phyloP scores from a whole-genome alignment of 2,797 vertebrate species.

The Tympanoctomys barrerae region DNA sequence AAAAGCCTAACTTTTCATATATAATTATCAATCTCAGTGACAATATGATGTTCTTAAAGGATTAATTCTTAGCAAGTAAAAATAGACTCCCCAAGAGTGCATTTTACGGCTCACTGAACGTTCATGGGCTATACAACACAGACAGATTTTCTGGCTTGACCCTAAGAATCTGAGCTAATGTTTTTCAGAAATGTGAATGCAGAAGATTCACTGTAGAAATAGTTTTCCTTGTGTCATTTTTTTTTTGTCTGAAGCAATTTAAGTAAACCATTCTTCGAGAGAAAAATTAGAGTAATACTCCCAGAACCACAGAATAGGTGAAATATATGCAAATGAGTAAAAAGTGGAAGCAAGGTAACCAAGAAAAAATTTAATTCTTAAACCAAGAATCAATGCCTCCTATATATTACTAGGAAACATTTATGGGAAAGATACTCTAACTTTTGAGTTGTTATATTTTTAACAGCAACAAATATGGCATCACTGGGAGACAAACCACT shows the following conservation, averaged over 20 bases:
- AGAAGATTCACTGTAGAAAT: conserved; percentile 54
- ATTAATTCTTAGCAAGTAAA: conserved; percentile 13
- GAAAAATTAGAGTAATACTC: not conserved
- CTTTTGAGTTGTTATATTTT: not conserved
- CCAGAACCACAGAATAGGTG: not conserved
- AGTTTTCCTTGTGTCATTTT: conserved; percentile 3
- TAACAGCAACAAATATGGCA: not conserved
- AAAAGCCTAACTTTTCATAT: conserved; percentile 47
- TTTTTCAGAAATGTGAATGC: conserved; percentile 45
- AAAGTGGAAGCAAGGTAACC: not conserved
- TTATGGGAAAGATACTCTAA: not conserved
- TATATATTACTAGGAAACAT: not conserved
- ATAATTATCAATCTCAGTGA: conserved; percentile 24
- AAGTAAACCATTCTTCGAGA: conserved; percentile 25
- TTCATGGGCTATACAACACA: not conserved
- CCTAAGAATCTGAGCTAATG: conserved; percentile 58
- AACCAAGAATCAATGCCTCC: not conserved
- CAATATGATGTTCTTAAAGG: conserved; percentile 37
- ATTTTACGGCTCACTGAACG: conserved; percentile 18
- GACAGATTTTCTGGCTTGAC: conserved; percentile 52
- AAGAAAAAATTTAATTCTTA: not conserved
- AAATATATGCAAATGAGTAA: conserved; percentile 5
- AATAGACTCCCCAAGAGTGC: not conserved
- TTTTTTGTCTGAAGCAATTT: conserved; percentile 30
- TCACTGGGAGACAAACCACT: not conserved